Evolutionary conservation across 2,113 vertebrate genomes (phyloP).

Genomic region (Hippocampus comes): DNA sequence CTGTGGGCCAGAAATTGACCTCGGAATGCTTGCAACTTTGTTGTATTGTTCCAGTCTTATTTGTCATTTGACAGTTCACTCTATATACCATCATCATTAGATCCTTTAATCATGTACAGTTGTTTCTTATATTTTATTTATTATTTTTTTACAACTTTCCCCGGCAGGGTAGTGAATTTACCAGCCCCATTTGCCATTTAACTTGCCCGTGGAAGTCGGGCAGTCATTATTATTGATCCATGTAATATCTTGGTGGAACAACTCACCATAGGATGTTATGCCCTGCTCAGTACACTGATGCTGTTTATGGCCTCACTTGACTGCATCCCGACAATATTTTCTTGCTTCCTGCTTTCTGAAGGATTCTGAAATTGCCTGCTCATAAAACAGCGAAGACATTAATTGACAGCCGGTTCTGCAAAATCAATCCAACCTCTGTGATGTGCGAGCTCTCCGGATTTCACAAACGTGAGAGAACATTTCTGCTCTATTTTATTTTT

Average conservation of each 20-base stretch:
- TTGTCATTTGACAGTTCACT: background rate
- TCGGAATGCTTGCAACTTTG: background rate
- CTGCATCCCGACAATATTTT: background rate
- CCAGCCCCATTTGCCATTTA: conserved; percentile 4
- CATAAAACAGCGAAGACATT: background rate
- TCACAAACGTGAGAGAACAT: background rate
- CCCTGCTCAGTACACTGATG: background rate
- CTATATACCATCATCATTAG: background rate
- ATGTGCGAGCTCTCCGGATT: background rate
- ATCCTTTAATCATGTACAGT: background rate
- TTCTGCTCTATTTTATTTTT: background rate
- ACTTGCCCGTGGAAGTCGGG: background rate
- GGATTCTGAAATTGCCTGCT: background rate
- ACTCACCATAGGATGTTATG: background rate
- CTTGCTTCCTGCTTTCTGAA: background rate
- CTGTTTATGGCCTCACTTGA: background rate
- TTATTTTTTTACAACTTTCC: background rate
- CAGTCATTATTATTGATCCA: conserved; percentile 9
- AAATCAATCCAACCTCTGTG: background rate
- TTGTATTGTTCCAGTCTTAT: background rate
- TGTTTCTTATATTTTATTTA: background rate
- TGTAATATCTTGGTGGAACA: conserved; percentile 4
- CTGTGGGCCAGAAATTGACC: background rate
- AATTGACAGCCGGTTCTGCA: background rate
- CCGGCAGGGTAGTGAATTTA: background rate